Evolutionary conservation across 2,888 invertebrate species (phyloP), one percentile per base, ranked within the genome.

Genomic region (Cylindroiulus punctatus): DNA sequence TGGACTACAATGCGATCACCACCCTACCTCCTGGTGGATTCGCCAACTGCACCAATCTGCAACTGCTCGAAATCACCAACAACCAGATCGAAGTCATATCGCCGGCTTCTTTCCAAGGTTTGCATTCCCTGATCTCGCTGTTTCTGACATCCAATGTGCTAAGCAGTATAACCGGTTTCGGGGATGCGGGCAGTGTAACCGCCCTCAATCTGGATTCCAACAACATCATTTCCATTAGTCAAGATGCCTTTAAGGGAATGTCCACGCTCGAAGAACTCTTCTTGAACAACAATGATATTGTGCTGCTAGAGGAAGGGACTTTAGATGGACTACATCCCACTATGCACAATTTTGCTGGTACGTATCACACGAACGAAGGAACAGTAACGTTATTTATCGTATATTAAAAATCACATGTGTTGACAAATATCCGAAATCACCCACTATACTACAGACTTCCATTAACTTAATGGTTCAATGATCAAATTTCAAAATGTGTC

Each of bases 171-270:
- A 82, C 42, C 10, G 82, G 82, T 40, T 82, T 82, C 26, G 82
- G 82, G 19, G 42, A 82, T 36, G 40, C 42, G 0, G n/a, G 36
- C 36, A 32, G 0, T 3, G 19, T 82, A 40, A 7, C 0, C 0
- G 0, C 8, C 10, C 36, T 82, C 5, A 1, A 40, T 7, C 19
- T 82, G 42, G 36, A 82, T 7, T 0, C 5, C n/a, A 82, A 82
- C 10, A 4, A 10, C 14, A 42, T 82, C 36, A 42, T 1, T 36
- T n/a, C n/a, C 36, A 14, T 82, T 17, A 42, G 42, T 22, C 32
- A 36, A 82, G 82, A 82, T 14, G 82, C 82, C 19, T 82, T 82
- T 36, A 82, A 32, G 19, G 82, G 82, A 40, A 36, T 82, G 42
- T 7, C 1, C 10, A 7, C 5, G 19, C 4, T 82, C 8, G 32